Conservation (phyloP, 2,113 vertebrate species). For the Mesitornis unicolor region DNA sequence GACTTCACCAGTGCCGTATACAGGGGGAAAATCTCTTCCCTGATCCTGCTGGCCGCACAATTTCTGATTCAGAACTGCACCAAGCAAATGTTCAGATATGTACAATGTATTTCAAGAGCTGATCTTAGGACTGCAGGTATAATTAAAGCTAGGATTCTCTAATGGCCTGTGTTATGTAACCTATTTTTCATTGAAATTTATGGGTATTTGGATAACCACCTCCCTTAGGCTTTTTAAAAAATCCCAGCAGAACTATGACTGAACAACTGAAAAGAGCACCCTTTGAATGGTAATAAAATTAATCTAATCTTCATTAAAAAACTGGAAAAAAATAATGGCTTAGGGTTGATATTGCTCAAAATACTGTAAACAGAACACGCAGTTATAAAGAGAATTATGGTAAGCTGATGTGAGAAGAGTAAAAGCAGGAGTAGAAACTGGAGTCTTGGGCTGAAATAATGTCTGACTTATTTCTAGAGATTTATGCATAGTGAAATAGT, state of each 20-base stretch:
- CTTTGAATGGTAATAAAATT: slow-evolving; percentile 22
- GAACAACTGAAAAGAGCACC: neutral
- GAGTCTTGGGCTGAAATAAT: neutral
- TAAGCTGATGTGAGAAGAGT: neutral
- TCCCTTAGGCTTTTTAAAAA: neutral
- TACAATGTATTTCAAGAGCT: neutral
- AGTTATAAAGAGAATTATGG: slow-evolving; percentile 38
- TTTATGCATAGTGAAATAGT: neutral
- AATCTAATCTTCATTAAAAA: slow-evolving; percentile 22
- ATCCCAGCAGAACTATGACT: neutral
- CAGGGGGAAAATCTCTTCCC: too few species aligned
- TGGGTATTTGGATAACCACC: neutral
- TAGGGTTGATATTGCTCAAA: neutral
- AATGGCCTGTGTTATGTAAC: neutral
- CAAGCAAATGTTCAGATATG: neutral
- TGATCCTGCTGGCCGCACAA: too few species aligned
- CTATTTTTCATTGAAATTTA: neutral
- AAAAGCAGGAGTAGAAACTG: neutral
- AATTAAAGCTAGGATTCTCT: neutral
- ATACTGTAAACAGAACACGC: slow-evolving; percentile 20
- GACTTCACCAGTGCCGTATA: too few species aligned
- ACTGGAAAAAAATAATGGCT: neutral
- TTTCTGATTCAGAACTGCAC: neutral
- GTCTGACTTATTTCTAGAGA: neutral
- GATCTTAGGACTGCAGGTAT: neutral